A percentile compares a stretch with the other conserved stretches of the same genome.
These are phyloP conservation scores for Congeria kusceri DNA, from an alignment of 2,888 invertebrate species.

Conservation along the genomic window DNA sequence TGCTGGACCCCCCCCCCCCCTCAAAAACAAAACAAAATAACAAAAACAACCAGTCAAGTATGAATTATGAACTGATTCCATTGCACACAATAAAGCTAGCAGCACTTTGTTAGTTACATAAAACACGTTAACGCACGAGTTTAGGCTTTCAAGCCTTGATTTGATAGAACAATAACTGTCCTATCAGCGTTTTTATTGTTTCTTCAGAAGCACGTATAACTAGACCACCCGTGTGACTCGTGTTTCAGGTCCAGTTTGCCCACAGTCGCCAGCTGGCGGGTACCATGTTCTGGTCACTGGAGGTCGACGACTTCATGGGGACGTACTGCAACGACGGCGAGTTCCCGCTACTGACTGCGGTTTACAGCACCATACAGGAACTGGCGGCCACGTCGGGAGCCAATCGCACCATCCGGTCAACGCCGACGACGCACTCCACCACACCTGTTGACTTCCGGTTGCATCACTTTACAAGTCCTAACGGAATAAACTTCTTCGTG, in stretches of 20 bases:
- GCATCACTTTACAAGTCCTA: conserved; percentile 52
- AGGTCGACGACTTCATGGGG: conserved; percentile 80
- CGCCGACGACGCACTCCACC: conserved; percentile 36
- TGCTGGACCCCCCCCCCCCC: too few relatives aligned
- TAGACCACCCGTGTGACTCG: neutral
- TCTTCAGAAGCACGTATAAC: neutral
- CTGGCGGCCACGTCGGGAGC: conserved; percentile 15
- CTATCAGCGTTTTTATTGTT: neutral
- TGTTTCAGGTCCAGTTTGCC: conserved; percentile 89
- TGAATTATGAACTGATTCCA: too few relatives aligned
- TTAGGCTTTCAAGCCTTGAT: too few relatives aligned
- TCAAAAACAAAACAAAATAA: too few relatives aligned
- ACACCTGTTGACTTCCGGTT: conserved; percentile 50
- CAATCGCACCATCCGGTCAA: conserved; percentile 4
- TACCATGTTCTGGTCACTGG: conserved; percentile 80
- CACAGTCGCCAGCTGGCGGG: conserved; percentile 89
- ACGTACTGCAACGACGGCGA: conserved; percentile 72
- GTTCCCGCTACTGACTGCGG: conserved; percentile 74
- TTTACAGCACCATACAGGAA: conserved; percentile 55
- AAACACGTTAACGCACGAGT: too few relatives aligned
- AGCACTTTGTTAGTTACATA: too few relatives aligned
- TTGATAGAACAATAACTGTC: too few relatives aligned
- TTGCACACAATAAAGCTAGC: too few relatives aligned
- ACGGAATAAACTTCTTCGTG: conserved; percentile 49
- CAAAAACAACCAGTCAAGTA: too few relatives aligned